Base-by-base conservation (phyloP, 2,113 vertebrate genomes). In the Spilogale gracilis region DNA sequence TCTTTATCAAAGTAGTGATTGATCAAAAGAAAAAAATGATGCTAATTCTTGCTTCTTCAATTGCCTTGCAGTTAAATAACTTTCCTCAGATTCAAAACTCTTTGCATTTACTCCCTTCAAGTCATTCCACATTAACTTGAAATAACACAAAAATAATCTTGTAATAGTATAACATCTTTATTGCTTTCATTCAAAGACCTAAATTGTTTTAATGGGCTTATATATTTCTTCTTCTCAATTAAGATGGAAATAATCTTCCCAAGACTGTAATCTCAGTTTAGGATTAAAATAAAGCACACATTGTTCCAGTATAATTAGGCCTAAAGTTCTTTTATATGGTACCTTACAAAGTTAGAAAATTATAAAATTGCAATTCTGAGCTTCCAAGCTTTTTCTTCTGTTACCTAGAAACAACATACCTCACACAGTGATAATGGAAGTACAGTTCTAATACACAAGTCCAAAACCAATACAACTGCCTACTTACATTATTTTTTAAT, bases 231-330 rank as follows among this genome's bases (percentile, higher is more conserved):
- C 23, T 61, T 32, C 58, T 45, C 21, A 80, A 21, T 81, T 89
- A 88, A 89, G 50, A 88, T 78, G 96, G 63, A 95, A 97, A 93
- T 95, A 91, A 93, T 94, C 83, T 92, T 95, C 65, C 65, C 73
- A 73, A 96, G 67, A 84, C 85, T 92, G 87, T 93, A 90, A 80
- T 88, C 92, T 95, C 69, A 74, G 58, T 52, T 95, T 67, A 63
- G 38, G 65, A 92, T 95, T 93, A 95, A 89, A 95, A 63, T 52
- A 48, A 17, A 89, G 67, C 38, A 79, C 60, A 86, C 12, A 73
- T 20, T 89, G 80, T 95, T 95, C 61, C 17, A 27, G 65, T 65
- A 58, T 43, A 96, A 97, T 73, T 91, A 94, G 56, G n/a, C 56
- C 58, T 71, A 20, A 92, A 65, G 45, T 90, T 95, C 84, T 94